These are phyloP conservation scores for Arizona elegans DNA, from an alignment of 2,113 vertebrate genomes.

Conservation along the genomic window DNA sequence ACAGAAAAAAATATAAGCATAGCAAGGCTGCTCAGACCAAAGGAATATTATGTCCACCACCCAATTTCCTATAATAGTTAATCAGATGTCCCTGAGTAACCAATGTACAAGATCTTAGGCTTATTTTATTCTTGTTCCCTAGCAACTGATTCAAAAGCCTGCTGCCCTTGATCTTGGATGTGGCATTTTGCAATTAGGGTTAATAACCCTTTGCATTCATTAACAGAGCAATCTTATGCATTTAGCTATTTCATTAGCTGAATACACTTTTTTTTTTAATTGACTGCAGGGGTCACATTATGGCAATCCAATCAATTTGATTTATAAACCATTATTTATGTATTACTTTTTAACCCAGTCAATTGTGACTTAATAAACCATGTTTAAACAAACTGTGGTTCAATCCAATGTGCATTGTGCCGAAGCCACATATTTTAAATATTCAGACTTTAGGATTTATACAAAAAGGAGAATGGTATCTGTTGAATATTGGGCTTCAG, in stretches of 20 bases:
- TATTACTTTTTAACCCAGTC: background rate
- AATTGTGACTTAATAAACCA: background rate
- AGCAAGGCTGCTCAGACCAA: background rate
- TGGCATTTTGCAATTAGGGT: background rate
- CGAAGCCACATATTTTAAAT: background rate
- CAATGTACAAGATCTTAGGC: background rate
- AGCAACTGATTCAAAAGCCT: background rate
- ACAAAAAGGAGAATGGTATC: background rate
- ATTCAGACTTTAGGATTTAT: background rate
- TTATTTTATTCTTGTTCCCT: background rate
- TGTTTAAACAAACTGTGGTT: background rate
- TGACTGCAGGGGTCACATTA: background rate
- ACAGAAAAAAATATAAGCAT: background rate
- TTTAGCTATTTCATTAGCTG: background rate
- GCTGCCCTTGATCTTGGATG: background rate
- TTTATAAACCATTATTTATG: background rate
- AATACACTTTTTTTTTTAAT: background rate
- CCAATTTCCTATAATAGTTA: background rate
- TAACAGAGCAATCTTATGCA: background rate
- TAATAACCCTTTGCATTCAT: background rate
- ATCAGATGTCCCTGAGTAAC: background rate
- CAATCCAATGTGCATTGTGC: background rate
- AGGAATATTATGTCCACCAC: background rate
- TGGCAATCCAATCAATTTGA: background rate
- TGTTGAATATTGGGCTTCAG: too few relatives aligned